Evolutionary conservation across 2,888 invertebrate genomes (phyloP).

Genomic region (Adelognathus sp.): DNA sequence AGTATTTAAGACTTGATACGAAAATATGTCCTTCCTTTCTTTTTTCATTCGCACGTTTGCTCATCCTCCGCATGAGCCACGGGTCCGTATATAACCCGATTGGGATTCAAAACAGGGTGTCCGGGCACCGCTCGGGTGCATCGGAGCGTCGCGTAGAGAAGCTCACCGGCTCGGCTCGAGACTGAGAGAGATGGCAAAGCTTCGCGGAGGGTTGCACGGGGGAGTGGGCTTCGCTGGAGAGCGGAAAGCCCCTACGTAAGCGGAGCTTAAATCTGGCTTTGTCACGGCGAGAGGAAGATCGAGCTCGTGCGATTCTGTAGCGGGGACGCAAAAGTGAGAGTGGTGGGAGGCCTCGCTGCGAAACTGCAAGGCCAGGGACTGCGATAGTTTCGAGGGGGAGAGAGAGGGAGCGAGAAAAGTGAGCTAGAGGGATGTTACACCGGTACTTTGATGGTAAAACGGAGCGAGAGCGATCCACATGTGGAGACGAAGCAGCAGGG

Average conservation of each 20-base stretch:
- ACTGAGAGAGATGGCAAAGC: not conserved
- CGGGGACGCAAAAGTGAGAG: conserved; percentile 21
- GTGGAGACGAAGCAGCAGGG: conserved; percentile 45
- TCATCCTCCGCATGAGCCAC: not conserved
- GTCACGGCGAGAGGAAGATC: conserved; percentile 66
- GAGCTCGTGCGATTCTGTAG: conserved; percentile 34
- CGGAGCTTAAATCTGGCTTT: conserved; percentile 75
- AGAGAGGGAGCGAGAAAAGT: conserved; percentile 7
- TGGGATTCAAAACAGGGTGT: conserved; percentile 60
- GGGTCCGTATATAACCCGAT: conserved; percentile 57
- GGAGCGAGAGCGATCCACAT: conserved; percentile 22
- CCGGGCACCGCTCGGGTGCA: conserved; percentile 43
- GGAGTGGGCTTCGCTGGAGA: conserved; percentile 22
- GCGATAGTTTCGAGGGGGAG: not conserved
- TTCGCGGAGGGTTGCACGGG: not conserved
- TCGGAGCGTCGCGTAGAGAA: conserved; percentile 46
- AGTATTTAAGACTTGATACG: conserved; percentile 3
- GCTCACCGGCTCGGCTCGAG: conserved; percentile 42
- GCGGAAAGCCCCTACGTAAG: conserved; percentile 71
- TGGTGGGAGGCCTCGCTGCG: conserved; percentile 23
- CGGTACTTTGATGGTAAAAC: conserved; percentile 6
- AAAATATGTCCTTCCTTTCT: conserved; percentile 4
- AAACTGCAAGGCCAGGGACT: not conserved
- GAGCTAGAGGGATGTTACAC: conserved; percentile 26
- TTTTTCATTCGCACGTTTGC: not conserved